These are phyloP conservation scores for Archegozetes longisetosus DNA, from an alignment of 1,140 invertebrate species.

Conservation along the genomic window DNA sequence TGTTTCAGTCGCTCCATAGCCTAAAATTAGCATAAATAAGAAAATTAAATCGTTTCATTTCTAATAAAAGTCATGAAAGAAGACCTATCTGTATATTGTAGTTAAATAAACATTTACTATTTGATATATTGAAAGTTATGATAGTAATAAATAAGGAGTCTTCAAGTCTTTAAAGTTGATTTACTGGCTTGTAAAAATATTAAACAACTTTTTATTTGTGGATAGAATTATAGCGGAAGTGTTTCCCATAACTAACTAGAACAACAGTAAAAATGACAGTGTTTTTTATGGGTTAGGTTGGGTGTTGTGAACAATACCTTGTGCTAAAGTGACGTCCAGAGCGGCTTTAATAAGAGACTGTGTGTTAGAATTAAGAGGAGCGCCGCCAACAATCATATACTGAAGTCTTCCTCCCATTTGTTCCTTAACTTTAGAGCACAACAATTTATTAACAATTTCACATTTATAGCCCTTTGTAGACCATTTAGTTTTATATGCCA, in stretches of 20 bases:
- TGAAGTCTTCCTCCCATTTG: constrained; percentile 71
- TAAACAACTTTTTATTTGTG: no score
- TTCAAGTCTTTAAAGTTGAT: no score
- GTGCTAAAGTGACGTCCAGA: constrained; percentile 26
- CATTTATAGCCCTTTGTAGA: constrained; percentile 29
- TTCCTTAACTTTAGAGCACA: constrained; percentile 57
- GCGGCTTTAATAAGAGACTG: constrained; percentile 18
- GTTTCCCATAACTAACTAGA: no score
- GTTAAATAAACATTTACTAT: no score
- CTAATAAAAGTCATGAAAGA: no score
- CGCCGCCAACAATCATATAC: constrained; percentile 75
- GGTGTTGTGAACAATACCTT: constrained; percentile 28
- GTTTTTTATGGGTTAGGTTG: neutral
- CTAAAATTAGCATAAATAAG: constrained; percentile 2
- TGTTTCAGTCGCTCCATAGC: constrained; percentile 20
- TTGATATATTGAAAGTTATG: no score
- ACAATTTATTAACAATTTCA: constrained; percentile 27
- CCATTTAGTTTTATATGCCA: constrained; percentile 68
- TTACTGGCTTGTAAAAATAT: no score
- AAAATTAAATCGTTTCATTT: constrained; percentile 3
- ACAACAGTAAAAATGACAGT: no score
- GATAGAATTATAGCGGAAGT: no score
- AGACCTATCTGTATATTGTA: no score
- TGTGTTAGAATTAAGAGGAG: constrained; percentile 60
- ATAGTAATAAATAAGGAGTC: no score